Evolutionary conservation across 2,888 invertebrate genomes (phyloP), one percentile per base, ranked within the genome.

Genomic region (Rhamnusium bicolor): DNA sequence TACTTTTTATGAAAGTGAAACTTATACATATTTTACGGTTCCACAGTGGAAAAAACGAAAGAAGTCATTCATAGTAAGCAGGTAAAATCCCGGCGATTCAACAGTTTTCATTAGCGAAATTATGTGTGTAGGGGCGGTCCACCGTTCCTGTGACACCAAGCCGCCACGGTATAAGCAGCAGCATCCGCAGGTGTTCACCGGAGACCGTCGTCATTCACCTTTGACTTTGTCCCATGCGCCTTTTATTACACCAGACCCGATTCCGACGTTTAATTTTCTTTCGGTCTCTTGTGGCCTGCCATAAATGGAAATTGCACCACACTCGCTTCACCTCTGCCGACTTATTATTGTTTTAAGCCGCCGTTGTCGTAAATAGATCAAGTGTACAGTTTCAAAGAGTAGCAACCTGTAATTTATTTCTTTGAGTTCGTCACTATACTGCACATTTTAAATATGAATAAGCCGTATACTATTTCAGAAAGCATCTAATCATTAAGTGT

Each of bases 221-320:
- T 58, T 68, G 72, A 72, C 72, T 72, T 68, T 72, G 71, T 71
- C 40, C 63, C 49, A 51, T 14, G 68, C 68, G 60, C 56, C 47
- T 68, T 72, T 72, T 69, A 72, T 72, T 72, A 60, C 72, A 63
- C 53, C 58, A 61, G 51, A 61, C 14, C 68, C 62, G 66, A 63
- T 62, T 66, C 56, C 72, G 68, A 63, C 63, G 46, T 68, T 72
- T 72, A 68, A 72, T 68, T 72, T 72, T 72, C 63, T 69, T 69
- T 12, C 63, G 72, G 72, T 72, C 72, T 62, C 72, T 47, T 51
- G 72, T 63, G 68, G 53, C 72, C 61, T 49, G 68, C 68, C 58
- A 69, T 72, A 69, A 72, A 72, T 72, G 72, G 68, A 72, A 69
- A 72, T 72, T 72, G 72, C 63, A 49, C 71, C 47, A 53, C 65